Base-by-base conservation (phyloP, 2,113 vertebrate species). In the Nerophis ophidion region DNA sequence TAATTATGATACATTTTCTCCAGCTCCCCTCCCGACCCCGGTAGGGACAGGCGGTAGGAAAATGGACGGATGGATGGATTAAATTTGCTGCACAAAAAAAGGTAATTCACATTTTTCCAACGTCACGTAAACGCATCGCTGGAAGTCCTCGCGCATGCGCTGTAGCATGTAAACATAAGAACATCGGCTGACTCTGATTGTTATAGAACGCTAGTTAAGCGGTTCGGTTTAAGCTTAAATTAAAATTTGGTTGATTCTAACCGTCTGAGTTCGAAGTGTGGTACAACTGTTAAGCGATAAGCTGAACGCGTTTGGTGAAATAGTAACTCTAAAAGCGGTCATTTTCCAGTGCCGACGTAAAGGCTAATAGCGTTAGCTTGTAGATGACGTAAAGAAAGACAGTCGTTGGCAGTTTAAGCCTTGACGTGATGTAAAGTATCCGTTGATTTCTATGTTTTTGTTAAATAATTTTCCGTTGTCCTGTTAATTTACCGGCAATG, bases 81-180 rank as follows among this genome's bases (percentile, higher is more conserved):
- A n/a, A 12, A 56, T 17, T 17, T 42, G 35, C n/a, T 10, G 36
- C n/a, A 40, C 53, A 17, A 8, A 5, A 5, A 40, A 40, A 13
- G 2, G 15, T 8, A 56, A 6, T 0, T 17, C 1, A 4, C 1
- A 11, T 48, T 62, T 54, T 36, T 35, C 52, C 33, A 48, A 45
- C 5, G 6, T n/a, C 3, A 1, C 4, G 0, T 57, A 8, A 81
- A 79, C 0, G 74, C 66, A 48, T 12, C 79, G 50, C 11, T 0
- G 1, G 3, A 33, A 1, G 6, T 60, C 0, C 42, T 2, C 11
- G 80, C 87, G 87, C 88, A 87, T 65, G 4, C 88, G 86, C 81
- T 72, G 33, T 83, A 0, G 1, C 75, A 83, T 90, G 88, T 91
- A 89, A 91, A 90, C 88, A 91, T 65, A 86, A 60, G 70, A 9